These are phyloP conservation scores for Diploscapter pachys DNA, from an alignment of 1,140 invertebrate species.

Conservation along the genomic window DNA sequence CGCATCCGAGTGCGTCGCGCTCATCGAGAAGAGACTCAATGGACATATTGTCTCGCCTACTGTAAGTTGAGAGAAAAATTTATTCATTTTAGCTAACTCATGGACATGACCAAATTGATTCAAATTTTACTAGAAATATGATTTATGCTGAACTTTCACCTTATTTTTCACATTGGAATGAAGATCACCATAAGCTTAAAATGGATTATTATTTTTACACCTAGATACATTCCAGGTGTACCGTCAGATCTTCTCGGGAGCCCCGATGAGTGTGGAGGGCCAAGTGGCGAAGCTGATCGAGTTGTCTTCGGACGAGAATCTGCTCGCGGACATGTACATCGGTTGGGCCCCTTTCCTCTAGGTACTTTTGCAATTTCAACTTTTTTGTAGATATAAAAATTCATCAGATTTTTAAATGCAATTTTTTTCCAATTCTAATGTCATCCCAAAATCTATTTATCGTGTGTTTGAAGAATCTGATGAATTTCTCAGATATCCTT, in stretches of 20 bases:
- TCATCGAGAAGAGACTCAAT: conserved; percentile 11
- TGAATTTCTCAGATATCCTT: too few relatives aligned
- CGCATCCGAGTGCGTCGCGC: conserved; percentile 2
- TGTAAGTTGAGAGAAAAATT: not conserved
- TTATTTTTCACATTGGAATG: not conserved
- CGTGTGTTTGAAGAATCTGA: too few relatives aligned
- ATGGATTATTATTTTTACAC: not conserved
- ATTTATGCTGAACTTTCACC: not conserved
- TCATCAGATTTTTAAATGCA: too few relatives aligned
- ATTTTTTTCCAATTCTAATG: too few relatives aligned
- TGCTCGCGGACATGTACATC: conserved; percentile 90
- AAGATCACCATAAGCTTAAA: not conserved
- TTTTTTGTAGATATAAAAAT: too few relatives aligned
- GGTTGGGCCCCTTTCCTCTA: conserved; percentile 86
- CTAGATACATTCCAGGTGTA: conserved; percentile 11
- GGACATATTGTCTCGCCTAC: conserved; percentile 14
- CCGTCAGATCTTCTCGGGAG: conserved; percentile 11
- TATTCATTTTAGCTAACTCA: not conserved
- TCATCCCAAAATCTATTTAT: too few relatives aligned
- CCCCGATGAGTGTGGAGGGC: conserved; percentile 38
- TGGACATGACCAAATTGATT: not conserved
- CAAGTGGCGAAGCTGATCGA: conserved; percentile 50
- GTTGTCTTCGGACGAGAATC: conserved; percentile 75
- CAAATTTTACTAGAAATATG: not conserved
- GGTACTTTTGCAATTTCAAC: not conserved